Evolutionary conservation across 2,113 vertebrate species (phyloP), one percentile per base, ranked within the genome.

Genomic region (Sinosuthora webbiana): DNA sequence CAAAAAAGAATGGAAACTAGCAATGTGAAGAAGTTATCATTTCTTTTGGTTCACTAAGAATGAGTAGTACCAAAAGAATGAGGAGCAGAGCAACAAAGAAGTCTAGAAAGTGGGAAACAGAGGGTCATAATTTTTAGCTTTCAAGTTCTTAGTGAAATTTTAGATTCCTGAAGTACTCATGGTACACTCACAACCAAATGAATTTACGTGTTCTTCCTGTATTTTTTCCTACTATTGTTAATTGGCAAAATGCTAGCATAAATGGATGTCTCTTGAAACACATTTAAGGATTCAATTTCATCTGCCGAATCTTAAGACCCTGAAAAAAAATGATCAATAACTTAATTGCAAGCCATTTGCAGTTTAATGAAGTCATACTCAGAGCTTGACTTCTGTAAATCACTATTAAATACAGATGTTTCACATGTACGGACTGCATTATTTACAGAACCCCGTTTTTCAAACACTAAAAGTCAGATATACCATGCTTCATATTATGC

Each of bases 281-380:
- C 3, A 31, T 52, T 45, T 60, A 52, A 69, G 33, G 28, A 82
- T 62, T 67, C 35, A 67, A n/a, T 42, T 9, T 91, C 30, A 16
- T 55, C 49, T 77, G 16, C 49, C 77, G 81, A 69, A 68, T 47
- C 33, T 62, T 74, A 65, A 75, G 42, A 75, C 28, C 7, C 50
- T 64, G 59, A 35, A 87, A 83, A 83, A 94, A 93, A 39, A 47
- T 37, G 15, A 89, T 83, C 44, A 69, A 69, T 74, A 93, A 77
- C 24, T 83, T 62, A 77, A 80, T 77, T 83, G n/a, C 59, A 91
- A 77, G 19, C 21, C 27, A 50, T 75, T 76, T 79, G 33, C 39
- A 25, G 31, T 84, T 77, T 75, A 82, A 92, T 78, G 47, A 84
- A 74, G 31, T 78, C n/a, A 57, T 11, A 79, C 5, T 31, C 28